Base-by-base conservation (phyloP, 2,113 vertebrate species). In the Octodon degus region DNA sequence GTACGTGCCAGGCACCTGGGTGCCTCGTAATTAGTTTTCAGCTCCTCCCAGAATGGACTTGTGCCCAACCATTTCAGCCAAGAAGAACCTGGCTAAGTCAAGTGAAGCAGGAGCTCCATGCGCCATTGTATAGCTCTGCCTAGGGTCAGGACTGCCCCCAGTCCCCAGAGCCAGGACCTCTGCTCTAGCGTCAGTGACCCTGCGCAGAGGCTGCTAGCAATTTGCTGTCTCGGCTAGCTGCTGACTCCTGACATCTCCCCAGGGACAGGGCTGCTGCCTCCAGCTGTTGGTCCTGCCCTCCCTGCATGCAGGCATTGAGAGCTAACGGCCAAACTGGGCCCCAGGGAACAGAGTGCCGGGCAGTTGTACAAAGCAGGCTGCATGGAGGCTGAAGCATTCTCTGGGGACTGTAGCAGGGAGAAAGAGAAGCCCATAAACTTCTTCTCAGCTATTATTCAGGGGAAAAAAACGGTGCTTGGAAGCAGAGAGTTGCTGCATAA, bases 321-420 rank as follows among this genome's bases (percentile, higher is more conserved):
- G 79, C 40, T 90, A 98, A 98, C 97, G 95, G 97, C 96, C 83
- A 83, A 70, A 93, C 6, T 2, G 3, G 0, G 77, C 85, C 93
- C 89, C 84, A 40, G 80, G 90, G 96, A 91, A 86, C 4, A 37
- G 53, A 63, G 34, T 11, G 62, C 55, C 86, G 34, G 89, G 65
- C 89, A 0, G 85, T 67, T 67, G 19, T 5, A 43, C 87, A 17
- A 30, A 32, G 65, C 19, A 50, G 70, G 68, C 74, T 91, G 77
- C 58, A 1, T 0, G 22, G 37, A 47, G 94, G 81, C 68, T 5
- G 6, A 43, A 79, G 63, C 30, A 3, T 47, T 93, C 90, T 53
- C 67, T n/a, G 19, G 86, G 90, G 95, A 90, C 43, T 1, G 0
- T 0, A 27, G 50, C 37, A 50, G 27, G 12, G 24, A 2, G 0